Percentiles rank a stretch among this genome's conserved stretches.
Evolutionary conservation across 2,797 vertebrate genomes (phyloP).

Genomic region (Enteromius argenteus): DNA sequence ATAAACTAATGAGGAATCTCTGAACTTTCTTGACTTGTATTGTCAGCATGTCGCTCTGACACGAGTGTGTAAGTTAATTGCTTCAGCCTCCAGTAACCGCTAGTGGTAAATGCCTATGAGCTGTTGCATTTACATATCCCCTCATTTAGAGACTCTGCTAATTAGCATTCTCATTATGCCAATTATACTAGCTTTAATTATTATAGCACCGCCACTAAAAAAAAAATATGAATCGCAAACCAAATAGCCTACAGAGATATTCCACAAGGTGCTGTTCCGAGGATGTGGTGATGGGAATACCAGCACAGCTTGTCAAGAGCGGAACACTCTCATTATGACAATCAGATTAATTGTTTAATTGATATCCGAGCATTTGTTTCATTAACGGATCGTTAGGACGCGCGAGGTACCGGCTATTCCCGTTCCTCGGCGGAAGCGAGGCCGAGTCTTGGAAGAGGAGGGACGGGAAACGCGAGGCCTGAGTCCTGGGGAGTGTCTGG

Average conservation of each 20-base stretch:
- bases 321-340: constrained; percentile 23
- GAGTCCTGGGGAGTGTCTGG: constrained; percentile 77
- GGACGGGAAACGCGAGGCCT: constrained; percentile 65
- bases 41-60: constrained; percentile 43
- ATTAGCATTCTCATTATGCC: constrained; percentile 53
- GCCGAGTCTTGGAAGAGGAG: constrained; percentile 20
- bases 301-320: constrained; percentile 42
- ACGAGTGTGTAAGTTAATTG: constrained; percentile 42
- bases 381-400: constrained; percentile 42
- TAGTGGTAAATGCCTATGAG: constrained; percentile 48
- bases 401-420: constrained; percentile 20
- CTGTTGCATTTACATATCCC: constrained; percentile 48
- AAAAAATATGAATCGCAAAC: constrained; percentile 28
- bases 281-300: constrained; percentile 17
- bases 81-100: constrained; percentile 48
- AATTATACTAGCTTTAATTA: constrained; percentile 51
- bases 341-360: constrained; percentile 51
- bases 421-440: not conserved
- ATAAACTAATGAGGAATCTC: constrained; percentile 37
- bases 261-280: constrained; percentile 36
- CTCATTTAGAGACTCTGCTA: constrained; percentile 46
- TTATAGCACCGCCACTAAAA: constrained; percentile 30
- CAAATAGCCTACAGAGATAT: constrained; percentile 52
- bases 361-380: constrained; percentile 43
- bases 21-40: constrained; percentile 46